Conservation (phyloP, 1,140 invertebrate genomes). For the Holcopasites calliopsidis region DNA sequence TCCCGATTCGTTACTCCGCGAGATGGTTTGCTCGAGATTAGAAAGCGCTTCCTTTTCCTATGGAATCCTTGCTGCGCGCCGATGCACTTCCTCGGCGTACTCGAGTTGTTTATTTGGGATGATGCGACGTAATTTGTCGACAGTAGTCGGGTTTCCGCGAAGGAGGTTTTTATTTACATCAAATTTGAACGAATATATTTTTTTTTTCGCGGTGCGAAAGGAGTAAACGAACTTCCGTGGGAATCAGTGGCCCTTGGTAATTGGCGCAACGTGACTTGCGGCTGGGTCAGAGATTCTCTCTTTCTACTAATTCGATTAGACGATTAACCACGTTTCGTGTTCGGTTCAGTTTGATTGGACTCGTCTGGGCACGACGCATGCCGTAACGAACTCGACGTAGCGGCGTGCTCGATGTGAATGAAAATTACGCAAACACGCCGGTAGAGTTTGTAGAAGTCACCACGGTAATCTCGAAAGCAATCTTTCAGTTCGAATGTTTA, state of each 20-base stretch:
- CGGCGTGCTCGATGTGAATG: slow-evolving; percentile 12
- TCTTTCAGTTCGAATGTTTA: neutral
- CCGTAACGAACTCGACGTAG: slow-evolving; percentile 61
- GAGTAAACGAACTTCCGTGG: too few relatives aligned
- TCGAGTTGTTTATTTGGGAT: too few relatives aligned
- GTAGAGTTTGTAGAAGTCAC: slow-evolving; percentile 14
- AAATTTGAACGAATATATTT: too few relatives aligned
- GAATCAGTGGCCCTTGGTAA: slow-evolving; percentile 2
- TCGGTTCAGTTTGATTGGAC: slow-evolving; percentile 57
- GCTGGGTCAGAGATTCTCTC: slow-evolving; percentile 31
- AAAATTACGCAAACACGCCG: slow-evolving; percentile 54
- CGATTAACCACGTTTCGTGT: slow-evolving; percentile 47
- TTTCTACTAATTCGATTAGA: slow-evolving; percentile 56
- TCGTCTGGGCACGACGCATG: slow-evolving; percentile 27
- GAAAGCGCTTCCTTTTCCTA: neutral
- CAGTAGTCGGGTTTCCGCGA: too few relatives aligned
- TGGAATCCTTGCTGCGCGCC: too few relatives aligned
- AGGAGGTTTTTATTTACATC: too few relatives aligned
- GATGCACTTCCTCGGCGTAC: too few relatives aligned
- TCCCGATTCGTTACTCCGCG: slow-evolving; percentile 17
- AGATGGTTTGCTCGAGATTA: slow-evolving; percentile 33
- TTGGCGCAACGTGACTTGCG: slow-evolving; percentile 38
- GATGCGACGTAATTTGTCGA: too few relatives aligned
- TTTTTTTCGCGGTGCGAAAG: too few relatives aligned
- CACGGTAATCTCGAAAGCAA: neutral